These are phyloP conservation scores for Drosophila bifasciata DNA, from an alignment of 1,140 invertebrate species.

Conservation along the genomic window DNA sequence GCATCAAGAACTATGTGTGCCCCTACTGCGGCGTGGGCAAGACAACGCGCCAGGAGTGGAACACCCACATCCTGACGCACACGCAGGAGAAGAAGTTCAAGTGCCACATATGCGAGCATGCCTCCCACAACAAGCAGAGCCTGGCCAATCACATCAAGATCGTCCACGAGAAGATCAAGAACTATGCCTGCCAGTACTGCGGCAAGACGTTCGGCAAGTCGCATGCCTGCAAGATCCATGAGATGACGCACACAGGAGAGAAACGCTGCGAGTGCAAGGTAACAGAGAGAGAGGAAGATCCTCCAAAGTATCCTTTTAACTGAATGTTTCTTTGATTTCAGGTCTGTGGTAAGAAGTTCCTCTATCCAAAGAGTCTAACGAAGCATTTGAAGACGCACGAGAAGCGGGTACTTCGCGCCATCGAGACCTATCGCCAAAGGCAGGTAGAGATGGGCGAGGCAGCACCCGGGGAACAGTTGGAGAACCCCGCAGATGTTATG, in stretches of 20 bases:
- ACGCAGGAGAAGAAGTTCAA: slow-evolving; percentile 82
- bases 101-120: slow-evolving; percentile 76
- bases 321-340: background rate
- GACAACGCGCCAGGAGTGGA: slow-evolving; percentile 80
- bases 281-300: slow-evolving; percentile 1
- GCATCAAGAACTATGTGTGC: slow-evolving; percentile 82
- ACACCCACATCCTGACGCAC: slow-evolving; percentile 78
- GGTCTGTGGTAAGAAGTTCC: slow-evolving; percentile 79
- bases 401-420: slow-evolving; percentile 74
- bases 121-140: slow-evolving; percentile 78
- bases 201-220: slow-evolving; percentile 83
- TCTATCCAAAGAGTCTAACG: slow-evolving; percentile 78
- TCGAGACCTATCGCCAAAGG: slow-evolving; percentile 77
- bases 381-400: slow-evolving; percentile 83
- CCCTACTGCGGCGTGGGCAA: slow-evolving; percentile 80
- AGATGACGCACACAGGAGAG: slow-evolving; percentile 85
- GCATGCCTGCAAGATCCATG: slow-evolving; percentile 80
- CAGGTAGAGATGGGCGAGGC: slow-evolving; percentile 71
- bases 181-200: slow-evolving; percentile 80
- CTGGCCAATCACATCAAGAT: slow-evolving; percentile 78
- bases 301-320: background rate
- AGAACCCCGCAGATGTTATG: slow-evolving; percentile 1
- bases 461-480: slow-evolving; percentile 17
- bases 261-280: slow-evolving; percentile 81
- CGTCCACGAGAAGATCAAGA: slow-evolving; percentile 82